These are phyloP conservation scores for Reticulitermes lucifugus DNA, from an alignment of 2,888 invertebrate species.

Conservation along the genomic window DNA sequence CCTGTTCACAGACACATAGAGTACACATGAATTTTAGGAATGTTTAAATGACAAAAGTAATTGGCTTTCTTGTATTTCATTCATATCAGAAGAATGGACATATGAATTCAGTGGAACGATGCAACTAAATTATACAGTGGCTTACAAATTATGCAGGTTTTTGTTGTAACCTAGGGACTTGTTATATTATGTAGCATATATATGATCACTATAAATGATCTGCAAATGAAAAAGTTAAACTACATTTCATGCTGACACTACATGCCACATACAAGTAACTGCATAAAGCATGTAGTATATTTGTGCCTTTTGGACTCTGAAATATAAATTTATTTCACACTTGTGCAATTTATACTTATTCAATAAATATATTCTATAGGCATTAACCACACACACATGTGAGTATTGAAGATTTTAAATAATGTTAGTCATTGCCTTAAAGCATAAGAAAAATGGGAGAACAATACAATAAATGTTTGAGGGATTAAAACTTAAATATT, in stretches of 20 bases:
- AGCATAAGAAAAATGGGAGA: neutral
- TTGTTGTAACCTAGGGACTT: neutral
- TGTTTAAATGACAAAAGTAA: no score
- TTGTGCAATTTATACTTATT: neutral
- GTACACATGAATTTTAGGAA: no score
- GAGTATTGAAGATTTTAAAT: neutral
- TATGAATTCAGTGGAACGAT: neutral
- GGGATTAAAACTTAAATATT: constrained; percentile 8
- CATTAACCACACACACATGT: neutral
- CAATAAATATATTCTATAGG: neutral
- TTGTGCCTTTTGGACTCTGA: neutral
- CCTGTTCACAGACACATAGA: no score
- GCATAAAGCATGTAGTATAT: neutral
- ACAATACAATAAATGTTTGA: neutral
- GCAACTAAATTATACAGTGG: neutral
- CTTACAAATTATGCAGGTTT: neutral
- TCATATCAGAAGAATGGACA: neutral
- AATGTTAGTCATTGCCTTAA: neutral
- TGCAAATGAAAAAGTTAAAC: neutral
- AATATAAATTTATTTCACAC: neutral
- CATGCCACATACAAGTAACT: neutral
- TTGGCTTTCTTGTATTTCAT: neutral
- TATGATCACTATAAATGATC: neutral
- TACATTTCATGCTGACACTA: neutral
- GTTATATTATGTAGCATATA: neutral